Percentiles rank a stretch among this genome's conserved stretches.
These are phyloP conservation scores for Theristicus caerulescens DNA, from an alignment of 2,113 vertebrate genomes.

Conservation along the genomic window DNA sequence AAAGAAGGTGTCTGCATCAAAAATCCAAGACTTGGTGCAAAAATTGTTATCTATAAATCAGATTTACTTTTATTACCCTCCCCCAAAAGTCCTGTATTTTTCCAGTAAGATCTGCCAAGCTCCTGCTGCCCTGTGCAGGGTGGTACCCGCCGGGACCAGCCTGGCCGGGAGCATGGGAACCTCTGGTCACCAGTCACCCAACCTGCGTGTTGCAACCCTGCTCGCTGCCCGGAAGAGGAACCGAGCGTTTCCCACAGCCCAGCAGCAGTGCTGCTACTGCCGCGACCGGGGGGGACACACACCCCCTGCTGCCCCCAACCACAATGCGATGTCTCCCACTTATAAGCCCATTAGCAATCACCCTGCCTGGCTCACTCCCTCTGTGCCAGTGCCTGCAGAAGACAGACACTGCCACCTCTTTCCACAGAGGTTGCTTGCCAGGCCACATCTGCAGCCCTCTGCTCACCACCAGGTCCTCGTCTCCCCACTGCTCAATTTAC, in stretches of 20 bases:
- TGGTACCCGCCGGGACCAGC: accelerated
- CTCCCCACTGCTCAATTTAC: neutral
- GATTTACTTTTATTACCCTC: neutral
- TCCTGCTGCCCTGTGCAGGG: accelerated
- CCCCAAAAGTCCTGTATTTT: accelerated
- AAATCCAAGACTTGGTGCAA: neutral
- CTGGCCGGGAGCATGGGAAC: neutral
- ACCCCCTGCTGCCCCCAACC: neutral
- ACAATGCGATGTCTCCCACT: accelerated
- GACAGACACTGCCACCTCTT: neutral
- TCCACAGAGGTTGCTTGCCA: neutral
- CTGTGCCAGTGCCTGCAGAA: neutral
- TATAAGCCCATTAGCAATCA: neutral
- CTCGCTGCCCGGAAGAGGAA: neutral
- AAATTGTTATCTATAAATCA: neutral
- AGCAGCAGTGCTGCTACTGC: neutral
- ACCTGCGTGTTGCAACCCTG: neutral
- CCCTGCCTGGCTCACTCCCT: neutral
- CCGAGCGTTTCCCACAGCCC: accelerated
- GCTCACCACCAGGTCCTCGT: neutral
- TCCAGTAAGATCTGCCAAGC: neutral
- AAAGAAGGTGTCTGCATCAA: neutral
- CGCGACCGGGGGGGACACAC: accelerated
- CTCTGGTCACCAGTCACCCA: neutral
- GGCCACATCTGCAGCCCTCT: neutral